These are phyloP conservation scores for Cephonodes hylas DNA, from an alignment of 2,888 invertebrate species.

Conservation along the genomic window DNA sequence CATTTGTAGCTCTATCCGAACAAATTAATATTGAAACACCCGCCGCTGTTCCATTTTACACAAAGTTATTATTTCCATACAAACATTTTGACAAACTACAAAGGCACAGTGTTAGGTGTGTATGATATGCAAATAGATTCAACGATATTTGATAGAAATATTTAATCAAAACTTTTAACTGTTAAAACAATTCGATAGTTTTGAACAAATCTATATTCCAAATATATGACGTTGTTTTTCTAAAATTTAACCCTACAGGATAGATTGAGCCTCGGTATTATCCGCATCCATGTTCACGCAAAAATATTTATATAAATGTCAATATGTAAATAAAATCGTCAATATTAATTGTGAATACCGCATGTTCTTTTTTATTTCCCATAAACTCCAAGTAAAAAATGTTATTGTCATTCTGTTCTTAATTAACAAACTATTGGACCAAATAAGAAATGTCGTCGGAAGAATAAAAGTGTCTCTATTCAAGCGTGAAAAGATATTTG, in stretches of 20 bases:
- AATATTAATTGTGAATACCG: no score
- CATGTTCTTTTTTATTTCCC: no score
- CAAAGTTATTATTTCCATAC: neutral
- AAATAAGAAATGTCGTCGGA: neutral
- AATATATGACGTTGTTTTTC: neutral
- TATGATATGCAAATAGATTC: slow-evolving; percentile 21
- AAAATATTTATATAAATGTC: neutral
- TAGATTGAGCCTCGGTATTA: neutral
- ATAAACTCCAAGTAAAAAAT: no score
- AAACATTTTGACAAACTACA: slow-evolving; percentile 7
- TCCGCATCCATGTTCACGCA: neutral
- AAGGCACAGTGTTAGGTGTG: slow-evolving; percentile 20
- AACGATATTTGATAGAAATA: slow-evolving; percentile 22
- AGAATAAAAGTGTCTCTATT: neutral
- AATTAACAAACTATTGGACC: neutral
- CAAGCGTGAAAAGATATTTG: slow-evolving; percentile 2
- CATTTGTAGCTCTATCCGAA: neutral
- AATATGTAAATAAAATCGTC: no score
- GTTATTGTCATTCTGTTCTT: no score
- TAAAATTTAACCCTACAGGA: neutral
- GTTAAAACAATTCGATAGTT: neutral
- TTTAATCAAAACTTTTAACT: slow-evolving; percentile 6
- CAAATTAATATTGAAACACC: slow-evolving; percentile 3
- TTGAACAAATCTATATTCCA: neutral
- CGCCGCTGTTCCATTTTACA: slow-evolving; percentile 1